phyloP scores from a whole-genome alignment of 1,140 invertebrate genomes.

The Heterodera carotae region DNA sequence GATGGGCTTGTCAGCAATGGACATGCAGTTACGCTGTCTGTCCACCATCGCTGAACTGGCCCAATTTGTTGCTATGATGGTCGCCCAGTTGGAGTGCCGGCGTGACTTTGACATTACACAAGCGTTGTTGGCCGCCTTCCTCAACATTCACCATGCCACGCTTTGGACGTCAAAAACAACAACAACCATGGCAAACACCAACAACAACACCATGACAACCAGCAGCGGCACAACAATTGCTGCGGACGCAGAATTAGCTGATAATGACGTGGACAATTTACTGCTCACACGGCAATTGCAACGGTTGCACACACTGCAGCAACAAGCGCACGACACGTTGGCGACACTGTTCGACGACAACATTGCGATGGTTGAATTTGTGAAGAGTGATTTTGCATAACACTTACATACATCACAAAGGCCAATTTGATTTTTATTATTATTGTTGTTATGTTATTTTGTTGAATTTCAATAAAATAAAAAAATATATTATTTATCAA shows the following conservation, averaged over 20 bases:
- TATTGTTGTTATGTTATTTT: too few relatives aligned
- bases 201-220: neutral
- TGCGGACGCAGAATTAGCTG: neutral
- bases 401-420: neutral
- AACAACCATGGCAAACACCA: neutral
- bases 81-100: conserved; percentile 75
- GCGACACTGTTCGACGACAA: neutral
- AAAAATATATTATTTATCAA: too few relatives aligned
- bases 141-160: conserved; percentile 75
- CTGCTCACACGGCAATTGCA: neutral
- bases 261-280: neutral
- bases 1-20: conserved; percentile 81
- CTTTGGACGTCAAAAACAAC: conserved; percentile 25
- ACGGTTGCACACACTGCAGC: neutral
- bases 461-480: too few relatives aligned
- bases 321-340: neutral
- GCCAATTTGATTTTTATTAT: neutral
- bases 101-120: conserved; percentile 87
- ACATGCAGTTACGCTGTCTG: conserved; percentile 83
- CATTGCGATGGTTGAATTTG: neutral
- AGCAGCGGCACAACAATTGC: neutral
- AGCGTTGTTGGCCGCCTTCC: conserved; percentile 84
- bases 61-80: conserved; percentile 79
- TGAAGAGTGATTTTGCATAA: neutral
- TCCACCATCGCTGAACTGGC: conserved; percentile 73